Percentiles rank a stretch among this genome's conserved stretches.
These are phyloP conservation scores for Hylaeus anthracinus DNA, from an alignment of 1,140 invertebrate genomes.

Conservation along the genomic window DNA sequence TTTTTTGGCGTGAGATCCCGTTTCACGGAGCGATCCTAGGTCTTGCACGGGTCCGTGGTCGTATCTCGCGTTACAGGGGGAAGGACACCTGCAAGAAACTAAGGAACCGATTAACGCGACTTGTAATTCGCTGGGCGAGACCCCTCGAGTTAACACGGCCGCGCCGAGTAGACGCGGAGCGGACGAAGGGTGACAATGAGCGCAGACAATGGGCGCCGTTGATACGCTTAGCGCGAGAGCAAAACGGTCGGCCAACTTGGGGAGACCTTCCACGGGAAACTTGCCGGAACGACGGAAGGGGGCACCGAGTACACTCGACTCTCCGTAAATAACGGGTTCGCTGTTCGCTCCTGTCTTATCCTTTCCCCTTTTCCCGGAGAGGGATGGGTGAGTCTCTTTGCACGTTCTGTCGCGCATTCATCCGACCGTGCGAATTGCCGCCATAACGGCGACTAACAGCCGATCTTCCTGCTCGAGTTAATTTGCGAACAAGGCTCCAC, in stretches of 20 bases:
- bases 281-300: conserved; percentile 8
- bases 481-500: conserved; percentile 52
- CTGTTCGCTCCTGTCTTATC: conserved; percentile 22
- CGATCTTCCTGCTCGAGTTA: conserved; percentile 50
- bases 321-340: conserved; percentile 59
- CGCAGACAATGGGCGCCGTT: conserved; percentile 55
- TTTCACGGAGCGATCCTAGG: too few relatives aligned
- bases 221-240: conserved; percentile 58
- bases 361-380: background rate
- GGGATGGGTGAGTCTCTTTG: background rate
- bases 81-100: conserved; percentile 21
- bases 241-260: conserved; percentile 59
- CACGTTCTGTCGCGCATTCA: conserved; percentile 30
- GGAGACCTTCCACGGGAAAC: conserved; percentile 29
- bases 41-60: background rate
- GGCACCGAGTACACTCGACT: conserved; percentile 41
- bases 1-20: too few relatives aligned
- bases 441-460: conserved; percentile 57
- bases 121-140: conserved; percentile 46
- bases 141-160: conserved; percentile 44
- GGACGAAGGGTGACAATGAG: conserved; percentile 45
- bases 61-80: background rate
- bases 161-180: conserved; percentile 28
- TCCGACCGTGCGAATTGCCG: conserved; percentile 35
- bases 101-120: conserved; percentile 55